A percentile compares a stretch with the other conserved stretches of the same genome.
Evolutionary conservation across 2,888 invertebrate genomes (phyloP).

Genomic region (Drosophila prolongata): DNA sequence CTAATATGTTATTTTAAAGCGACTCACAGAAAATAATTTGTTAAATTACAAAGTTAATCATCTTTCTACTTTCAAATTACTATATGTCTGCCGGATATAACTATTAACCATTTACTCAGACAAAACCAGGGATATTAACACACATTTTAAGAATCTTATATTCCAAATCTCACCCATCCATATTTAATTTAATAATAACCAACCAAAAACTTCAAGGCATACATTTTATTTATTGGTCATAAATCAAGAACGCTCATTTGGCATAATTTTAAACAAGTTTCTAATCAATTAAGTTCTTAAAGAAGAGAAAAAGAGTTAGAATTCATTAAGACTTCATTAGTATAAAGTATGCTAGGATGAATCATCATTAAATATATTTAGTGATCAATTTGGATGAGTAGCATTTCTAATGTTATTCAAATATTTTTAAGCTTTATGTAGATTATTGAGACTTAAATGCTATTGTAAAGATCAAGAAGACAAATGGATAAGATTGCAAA

Average conservation of each 20-base stretch:
- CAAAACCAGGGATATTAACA: too few species aligned
- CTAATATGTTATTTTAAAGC: too few species aligned
- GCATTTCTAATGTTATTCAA: not conserved
- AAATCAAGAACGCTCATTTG: constrained; percentile 13
- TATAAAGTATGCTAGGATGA: constrained; percentile 9
- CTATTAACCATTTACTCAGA: too few species aligned
- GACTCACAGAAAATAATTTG: too few species aligned
- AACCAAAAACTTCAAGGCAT: constrained; percentile 6
- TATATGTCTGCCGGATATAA: not conserved
- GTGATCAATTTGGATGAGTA: constrained; percentile 1
- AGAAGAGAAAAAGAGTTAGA: constrained; percentile 1
- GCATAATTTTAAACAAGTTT: constrained; percentile 32
- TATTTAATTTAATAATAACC: constrained; percentile 13
- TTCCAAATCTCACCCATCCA: not conserved
- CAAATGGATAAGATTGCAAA: not conserved
- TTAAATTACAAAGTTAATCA: too few species aligned
- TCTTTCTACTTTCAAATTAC: too few species aligned
- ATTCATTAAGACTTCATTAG: constrained; percentile 34
- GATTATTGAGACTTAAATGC: not conserved
- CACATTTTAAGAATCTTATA: not conserved
- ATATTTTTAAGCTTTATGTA: not conserved
- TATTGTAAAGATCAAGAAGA: not conserved
- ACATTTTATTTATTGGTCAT: constrained; percentile 10
- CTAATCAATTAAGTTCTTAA: constrained; percentile 17
- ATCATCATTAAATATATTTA: constrained; percentile 17